Base-by-base conservation (phyloP, 2,797 vertebrate genomes). In the Micrastur ruficollis region DNA sequence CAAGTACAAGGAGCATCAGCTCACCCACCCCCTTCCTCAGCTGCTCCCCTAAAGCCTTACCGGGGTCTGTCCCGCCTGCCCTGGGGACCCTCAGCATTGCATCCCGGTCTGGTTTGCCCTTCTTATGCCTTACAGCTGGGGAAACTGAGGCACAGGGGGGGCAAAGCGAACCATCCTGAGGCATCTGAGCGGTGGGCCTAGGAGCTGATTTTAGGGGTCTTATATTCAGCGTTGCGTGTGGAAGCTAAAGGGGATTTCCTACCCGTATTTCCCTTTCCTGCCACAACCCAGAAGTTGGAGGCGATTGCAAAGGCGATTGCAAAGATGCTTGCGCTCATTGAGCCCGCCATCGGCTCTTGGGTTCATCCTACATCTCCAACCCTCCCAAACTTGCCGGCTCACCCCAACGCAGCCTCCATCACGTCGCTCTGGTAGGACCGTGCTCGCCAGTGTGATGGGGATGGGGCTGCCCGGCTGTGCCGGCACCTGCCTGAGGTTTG, bases 391-490 rank as follows among this genome's bases (percentile, higher is more conserved):
- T 2, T 36, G 1, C 56, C 8, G 7, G 67, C 15, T 76, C 21
- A 5, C 22, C 21, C 46, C 6, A 1, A 5, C 13, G 16, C n/a
- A 20, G 31, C 27, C 44, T n/a, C 72, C 61, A 65, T 5, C 85
- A 52, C 38, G 32, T 58, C 3, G 1, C 34, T 42, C 40, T 4
- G 1, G 21, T 6, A 52, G 55, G 50, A 72, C 15, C 1, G 0
- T 0, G 8, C 86, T 50, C 0, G 0, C 15, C 0, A 0, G 3
- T 40, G 53, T 1, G 1, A 19, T 2, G 52, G 47, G 71, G 49
- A 62, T 46, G 0, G 3, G 20, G 29, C 91, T 82, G 80, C 78
- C 46, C 0, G 3, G n/a, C 89, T 3, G 0, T 0, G 1, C 85
- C 32, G 2, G 81, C 96, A 96, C 96, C 96, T 97, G 95, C 94